These are phyloP conservation scores for Apamea anceps DNA, from an alignment of 2,888 invertebrate species.

Conservation along the genomic window DNA sequence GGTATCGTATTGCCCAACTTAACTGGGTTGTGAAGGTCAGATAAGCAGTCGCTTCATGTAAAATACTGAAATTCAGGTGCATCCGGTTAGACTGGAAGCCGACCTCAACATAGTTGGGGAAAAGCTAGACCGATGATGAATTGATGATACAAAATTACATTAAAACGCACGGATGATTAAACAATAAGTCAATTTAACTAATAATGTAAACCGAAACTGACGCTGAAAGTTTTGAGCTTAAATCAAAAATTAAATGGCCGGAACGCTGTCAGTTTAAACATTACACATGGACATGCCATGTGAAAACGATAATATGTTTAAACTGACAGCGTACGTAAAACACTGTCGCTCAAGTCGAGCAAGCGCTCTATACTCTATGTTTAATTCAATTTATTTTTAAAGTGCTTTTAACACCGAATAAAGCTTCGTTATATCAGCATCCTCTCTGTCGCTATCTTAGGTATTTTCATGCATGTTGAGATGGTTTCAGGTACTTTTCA, in stretches of 20 bases:
- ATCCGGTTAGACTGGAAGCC: too few species aligned
- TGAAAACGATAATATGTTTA: constrained; percentile 50
- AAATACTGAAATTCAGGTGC: too few species aligned
- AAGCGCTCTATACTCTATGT: constrained; percentile 31
- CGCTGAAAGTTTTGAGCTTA: neutral
- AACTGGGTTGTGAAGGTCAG: too few species aligned
- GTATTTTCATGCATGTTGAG: neutral
- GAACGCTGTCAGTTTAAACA: too few species aligned
- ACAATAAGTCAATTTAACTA: neutral
- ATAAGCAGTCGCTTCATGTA: too few species aligned
- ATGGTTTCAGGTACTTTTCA: neutral
- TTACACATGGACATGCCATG: too few species aligned
- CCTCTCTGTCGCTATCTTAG: too few species aligned
- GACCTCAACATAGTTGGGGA: too few species aligned
- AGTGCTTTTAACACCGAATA: neutral
- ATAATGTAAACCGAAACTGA: neutral
- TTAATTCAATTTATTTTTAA: constrained; percentile 36
- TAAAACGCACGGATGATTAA: neutral
- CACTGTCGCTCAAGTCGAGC: constrained; percentile 22
- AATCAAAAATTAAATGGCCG: constrained; percentile 17
- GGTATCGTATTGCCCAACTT: too few species aligned
- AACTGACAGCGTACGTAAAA: constrained; percentile 53
- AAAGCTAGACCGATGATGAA: too few species aligned
- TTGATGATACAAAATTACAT: too few species aligned
- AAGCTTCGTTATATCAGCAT: neutral